Conservation (phyloP, 1,140 invertebrate genomes). For the Galleria mellonella region DNA sequence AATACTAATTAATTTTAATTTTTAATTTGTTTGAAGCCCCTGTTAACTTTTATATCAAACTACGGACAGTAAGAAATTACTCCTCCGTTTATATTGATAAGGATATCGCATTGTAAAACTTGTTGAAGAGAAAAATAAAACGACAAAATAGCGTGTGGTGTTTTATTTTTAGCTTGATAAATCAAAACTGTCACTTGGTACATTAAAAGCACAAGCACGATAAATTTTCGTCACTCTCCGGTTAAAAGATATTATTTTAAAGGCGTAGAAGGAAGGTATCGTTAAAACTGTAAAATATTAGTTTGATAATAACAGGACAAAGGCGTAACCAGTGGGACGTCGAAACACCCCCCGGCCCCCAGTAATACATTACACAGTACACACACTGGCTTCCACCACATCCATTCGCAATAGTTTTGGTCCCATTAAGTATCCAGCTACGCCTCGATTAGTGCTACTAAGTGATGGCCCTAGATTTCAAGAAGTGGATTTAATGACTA, state of each 20-base stretch:
- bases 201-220: conserved; percentile 74
- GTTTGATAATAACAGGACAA: conserved; percentile 17
- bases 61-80: too few relatives aligned
- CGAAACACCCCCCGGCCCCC: conserved; percentile 41
- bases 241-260: conserved; percentile 68
- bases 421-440: conserved; percentile 57
- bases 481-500: conserved; percentile 22
- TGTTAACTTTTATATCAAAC: too few relatives aligned
- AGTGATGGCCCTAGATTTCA: conserved; percentile 15
- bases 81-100: too few relatives aligned
- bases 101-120: too few relatives aligned
- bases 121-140: conserved; percentile 30
- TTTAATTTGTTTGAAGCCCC: too few relatives aligned
- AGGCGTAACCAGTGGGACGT: conserved; percentile 66
- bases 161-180: conserved; percentile 64
- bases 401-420: conserved; percentile 44
- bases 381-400: conserved; percentile 35
- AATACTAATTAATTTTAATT: too few relatives aligned
- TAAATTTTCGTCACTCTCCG: conserved; percentile 69
- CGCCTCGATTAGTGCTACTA: conserved; percentile 49
- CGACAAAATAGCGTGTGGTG: conserved; percentile 39
- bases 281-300: conserved; percentile 21
- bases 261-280: conserved; percentile 70
- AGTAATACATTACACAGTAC: conserved; percentile 20
- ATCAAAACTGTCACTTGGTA: conserved; percentile 70